Base-by-base conservation (phyloP, 2,797 vertebrate genomes). In the Nannoperca obscura region DNA sequence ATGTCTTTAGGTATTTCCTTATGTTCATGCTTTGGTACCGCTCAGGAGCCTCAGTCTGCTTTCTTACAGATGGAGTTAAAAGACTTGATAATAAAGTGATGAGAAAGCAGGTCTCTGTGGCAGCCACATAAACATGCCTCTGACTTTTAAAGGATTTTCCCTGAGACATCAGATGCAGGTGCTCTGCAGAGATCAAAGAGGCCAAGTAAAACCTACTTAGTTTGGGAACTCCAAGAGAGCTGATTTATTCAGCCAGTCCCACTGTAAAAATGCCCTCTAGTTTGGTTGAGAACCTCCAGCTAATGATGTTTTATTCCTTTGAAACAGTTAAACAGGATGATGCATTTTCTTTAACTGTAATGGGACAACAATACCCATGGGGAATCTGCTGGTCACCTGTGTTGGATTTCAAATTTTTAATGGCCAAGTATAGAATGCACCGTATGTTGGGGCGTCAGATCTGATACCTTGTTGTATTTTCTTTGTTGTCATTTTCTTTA, bases 91-190 rank as follows among this genome's bases (percentile, higher is more conserved):
- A 91, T 91, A 88, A 82, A 92, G 87, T 92, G 91, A 93, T 93
- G 93, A 90, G 89, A 92, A 88, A 86, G 80, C 84, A 85, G 82
- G 85, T 86, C 87, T 92, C 84, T 65, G 88, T 69, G 74, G 88
- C 88, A 84, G 80, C 89, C 91, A 93, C 83, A 91, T 93, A 92
- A 94, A 93, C 86, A 86, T 76, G 85, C 85, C 75, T 65, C 70
- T 70, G 81, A 90, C 90, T 93, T 94, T 93, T 91, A 93, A 94
- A 91, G 92, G 91, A 92, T 94, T 95, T 94, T 89, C 82, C 84
- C 82, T 88, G 81, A 95, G 92, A 93, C 92, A 86, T 91, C 65
- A 83, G 88, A 94, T 93, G 92, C 94, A 95, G 94, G 93, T 95
- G 95, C 87, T 91, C 83, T 52, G 54, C 76, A 7, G 64, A 93